Evolutionary conservation across 1,140 invertebrate species (phyloP).

Genomic region (Hycleus phaleratus): DNA sequence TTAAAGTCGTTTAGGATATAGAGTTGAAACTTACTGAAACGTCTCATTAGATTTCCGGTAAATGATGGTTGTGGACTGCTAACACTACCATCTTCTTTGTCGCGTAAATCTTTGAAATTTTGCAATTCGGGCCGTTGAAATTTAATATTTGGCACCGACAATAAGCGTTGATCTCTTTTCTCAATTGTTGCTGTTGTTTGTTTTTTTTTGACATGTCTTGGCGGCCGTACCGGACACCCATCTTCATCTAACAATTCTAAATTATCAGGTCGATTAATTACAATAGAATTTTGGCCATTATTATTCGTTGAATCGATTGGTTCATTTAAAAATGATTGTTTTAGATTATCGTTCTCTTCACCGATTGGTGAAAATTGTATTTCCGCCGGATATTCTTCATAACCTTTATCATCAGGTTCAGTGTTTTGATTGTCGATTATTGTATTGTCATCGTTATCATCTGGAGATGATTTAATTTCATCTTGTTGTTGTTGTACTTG

Average conservation of each 20-base stretch:
- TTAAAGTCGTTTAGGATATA: conserved; percentile 6
- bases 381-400: conserved; percentile 32
- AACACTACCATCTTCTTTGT: conserved; percentile 38
- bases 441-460: conserved; percentile 32
- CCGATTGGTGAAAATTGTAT: conserved; percentile 22
- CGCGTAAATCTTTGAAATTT: conserved; percentile 39
- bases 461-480: conserved; percentile 30
- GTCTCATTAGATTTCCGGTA: conserved; percentile 65
- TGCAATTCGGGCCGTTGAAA: conserved; percentile 42
- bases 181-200: conserved; percentile 26
- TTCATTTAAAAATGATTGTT: neutral
- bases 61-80: conserved; percentile 46
- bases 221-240: conserved; percentile 50
- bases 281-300: neutral
- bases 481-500: conserved; percentile 22
- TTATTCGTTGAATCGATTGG: conserved; percentile 12
- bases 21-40: conserved; percentile 74
- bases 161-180: conserved; percentile 57
- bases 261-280: conserved; percentile 48
- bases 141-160: conserved; percentile 72
- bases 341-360: conserved; percentile 12
- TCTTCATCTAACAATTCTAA: conserved; percentile 55
- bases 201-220: conserved; percentile 45
- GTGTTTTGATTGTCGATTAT: conserved; percentile 27
- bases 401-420: conserved; percentile 15